These are phyloP conservation scores for Callionymus lyra DNA, from an alignment of 2,113 vertebrate species.

Conservation along the genomic window DNA sequence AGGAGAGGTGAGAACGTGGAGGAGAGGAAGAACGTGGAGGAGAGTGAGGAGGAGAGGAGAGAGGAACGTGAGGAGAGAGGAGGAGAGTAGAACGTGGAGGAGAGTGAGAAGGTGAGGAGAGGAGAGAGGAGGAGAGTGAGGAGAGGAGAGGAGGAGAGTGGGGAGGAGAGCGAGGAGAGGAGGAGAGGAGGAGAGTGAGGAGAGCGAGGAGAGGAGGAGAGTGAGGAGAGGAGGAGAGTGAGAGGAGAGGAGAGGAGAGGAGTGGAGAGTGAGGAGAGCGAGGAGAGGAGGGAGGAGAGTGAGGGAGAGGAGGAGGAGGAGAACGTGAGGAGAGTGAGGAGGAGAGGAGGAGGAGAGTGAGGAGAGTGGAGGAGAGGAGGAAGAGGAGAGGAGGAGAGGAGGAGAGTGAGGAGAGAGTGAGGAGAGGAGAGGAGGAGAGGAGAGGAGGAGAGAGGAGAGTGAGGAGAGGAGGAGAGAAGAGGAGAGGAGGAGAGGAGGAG, in stretches of 20 bases:
- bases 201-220: background rate
- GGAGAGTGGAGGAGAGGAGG: conserved; percentile 8
- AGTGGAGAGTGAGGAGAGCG: background rate
- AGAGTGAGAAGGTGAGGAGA: too few species aligned
- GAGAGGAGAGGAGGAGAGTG: background rate
- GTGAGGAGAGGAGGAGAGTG: too few species aligned
- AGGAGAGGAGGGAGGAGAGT: conserved; percentile 12
- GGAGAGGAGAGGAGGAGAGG: background rate
- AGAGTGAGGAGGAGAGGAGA: background rate
- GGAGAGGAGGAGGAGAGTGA: conserved; percentile 32
- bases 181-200: background rate
- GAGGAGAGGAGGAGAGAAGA: background rate
- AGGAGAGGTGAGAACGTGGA: background rate
- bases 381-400: conserved; percentile 14
- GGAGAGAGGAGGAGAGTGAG: background rate
- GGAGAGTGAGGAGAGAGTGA: background rate
- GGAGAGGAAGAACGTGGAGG: background rate
- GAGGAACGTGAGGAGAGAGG: background rate
- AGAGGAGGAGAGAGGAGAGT: background rate
- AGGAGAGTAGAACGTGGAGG: conserved; percentile 1
- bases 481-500: background rate
- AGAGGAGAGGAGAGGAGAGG: conserved; percentile 7
- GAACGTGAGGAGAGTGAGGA: conserved; percentile 15
- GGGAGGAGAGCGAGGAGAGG: background rate
- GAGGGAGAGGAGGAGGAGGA: conserved; percentile 43